These are phyloP conservation scores for Corticium candelabrum DNA, from an alignment of 37 sponge, comb jelly and placozoan species.

Conservation along the genomic window DNA sequence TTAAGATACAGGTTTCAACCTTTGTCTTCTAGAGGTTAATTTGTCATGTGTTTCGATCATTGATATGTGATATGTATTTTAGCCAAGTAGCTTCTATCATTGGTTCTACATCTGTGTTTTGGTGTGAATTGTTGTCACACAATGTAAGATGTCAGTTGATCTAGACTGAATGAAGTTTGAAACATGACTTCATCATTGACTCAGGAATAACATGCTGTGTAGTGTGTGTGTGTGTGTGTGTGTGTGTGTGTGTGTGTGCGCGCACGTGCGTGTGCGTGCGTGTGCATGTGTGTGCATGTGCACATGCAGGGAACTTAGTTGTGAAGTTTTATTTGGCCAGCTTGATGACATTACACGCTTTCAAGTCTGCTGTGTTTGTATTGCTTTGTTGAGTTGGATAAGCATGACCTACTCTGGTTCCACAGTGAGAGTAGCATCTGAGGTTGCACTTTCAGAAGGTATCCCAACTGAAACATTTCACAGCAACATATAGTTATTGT, in stretches of 20 bases:
- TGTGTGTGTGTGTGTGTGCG: slow-evolving; percentile 5
- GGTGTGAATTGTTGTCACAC: slow-evolving; percentile 2
- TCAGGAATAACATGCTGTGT: too few species aligned
- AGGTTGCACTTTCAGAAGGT: too few species aligned
- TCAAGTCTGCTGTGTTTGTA: slow-evolving; percentile 9
- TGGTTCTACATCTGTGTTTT: slow-evolving; percentile 7
- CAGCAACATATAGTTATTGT: too few species aligned
- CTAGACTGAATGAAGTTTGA: too few species aligned
- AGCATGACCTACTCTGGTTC: not conserved
- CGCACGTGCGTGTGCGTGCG: not conserved
- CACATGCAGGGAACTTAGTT: not conserved
- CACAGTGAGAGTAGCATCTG: not conserved
- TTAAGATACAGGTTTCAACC: slow-evolving; percentile 11
- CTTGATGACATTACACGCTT: not conserved
- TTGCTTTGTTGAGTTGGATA: not conserved
- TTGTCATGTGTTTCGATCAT: too few species aligned
- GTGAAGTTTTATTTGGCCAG: not conserved
- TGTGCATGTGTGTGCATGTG: not conserved
- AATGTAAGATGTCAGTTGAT: not conserved
- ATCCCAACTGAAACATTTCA: too few species aligned
- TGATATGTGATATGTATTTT: too few species aligned
- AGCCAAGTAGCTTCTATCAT: slow-evolving; percentile 11
- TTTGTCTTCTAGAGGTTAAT: too few species aligned
- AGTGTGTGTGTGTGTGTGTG: slow-evolving; percentile 5
- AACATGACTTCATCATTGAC: too few species aligned